Evolutionary conservation across 2,888 invertebrate genomes (phyloP).

Genomic region (Chymomyza procnemis): DNA sequence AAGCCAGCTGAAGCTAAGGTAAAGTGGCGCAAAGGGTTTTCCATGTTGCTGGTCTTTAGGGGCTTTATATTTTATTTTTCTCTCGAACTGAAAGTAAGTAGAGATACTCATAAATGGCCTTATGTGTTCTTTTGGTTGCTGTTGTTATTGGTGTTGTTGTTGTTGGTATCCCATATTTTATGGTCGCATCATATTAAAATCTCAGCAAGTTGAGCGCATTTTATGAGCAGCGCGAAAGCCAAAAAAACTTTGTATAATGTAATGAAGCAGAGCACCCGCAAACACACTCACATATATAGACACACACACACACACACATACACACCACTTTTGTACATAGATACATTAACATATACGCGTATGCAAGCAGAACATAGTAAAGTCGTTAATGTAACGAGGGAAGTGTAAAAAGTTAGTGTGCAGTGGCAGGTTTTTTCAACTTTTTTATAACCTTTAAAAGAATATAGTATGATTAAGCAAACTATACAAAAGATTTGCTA

Average conservation of each 20-base stretch:
- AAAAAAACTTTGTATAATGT: constrained; percentile 46
- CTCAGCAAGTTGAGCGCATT: constrained; percentile 35
- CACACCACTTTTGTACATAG: background rate
- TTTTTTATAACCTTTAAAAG: no score
- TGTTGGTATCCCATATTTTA: constrained; percentile 15
- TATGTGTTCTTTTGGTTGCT: background rate
- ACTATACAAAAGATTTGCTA: no score
- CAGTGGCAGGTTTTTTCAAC: no score
- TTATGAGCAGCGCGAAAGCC: constrained; percentile 53
- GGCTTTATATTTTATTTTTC: background rate
- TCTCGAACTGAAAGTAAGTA: background rate
- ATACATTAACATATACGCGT: constrained; percentile 3
- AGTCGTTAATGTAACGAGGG: constrained; percentile 3
- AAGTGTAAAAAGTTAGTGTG: no score
- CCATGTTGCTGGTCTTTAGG: background rate
- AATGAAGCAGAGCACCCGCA: constrained; percentile 25
- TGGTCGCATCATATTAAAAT: constrained; percentile 24
- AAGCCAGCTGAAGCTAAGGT: background rate
- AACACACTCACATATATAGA: constrained; percentile 1
- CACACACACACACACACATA: constrained; percentile 1
- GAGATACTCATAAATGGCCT: background rate
- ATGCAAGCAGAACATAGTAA: constrained; percentile 1
- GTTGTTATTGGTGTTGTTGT: background rate
- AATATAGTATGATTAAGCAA: no score
- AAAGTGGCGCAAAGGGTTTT: background rate